phyloP scores from a whole-genome alignment of 2,113 vertebrate genomes.

The Sapajus apella region DNA sequence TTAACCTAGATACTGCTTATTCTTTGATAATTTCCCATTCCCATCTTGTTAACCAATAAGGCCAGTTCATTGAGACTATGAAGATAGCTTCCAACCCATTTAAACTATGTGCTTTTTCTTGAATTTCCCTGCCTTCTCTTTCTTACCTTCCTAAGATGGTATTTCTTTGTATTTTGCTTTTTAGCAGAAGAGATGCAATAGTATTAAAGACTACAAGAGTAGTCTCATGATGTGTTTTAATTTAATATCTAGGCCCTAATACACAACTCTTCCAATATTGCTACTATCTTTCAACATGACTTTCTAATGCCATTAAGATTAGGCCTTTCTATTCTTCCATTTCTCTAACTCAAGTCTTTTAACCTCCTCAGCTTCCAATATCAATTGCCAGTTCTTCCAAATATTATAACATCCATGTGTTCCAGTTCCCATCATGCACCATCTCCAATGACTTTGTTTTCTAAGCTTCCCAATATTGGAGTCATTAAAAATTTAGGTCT shows the following conservation, averaged over 20 bases:
- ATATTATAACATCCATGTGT: not conserved
- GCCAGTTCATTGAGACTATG: not conserved
- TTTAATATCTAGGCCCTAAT: not conserved
- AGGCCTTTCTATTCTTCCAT: conserved; percentile 13
- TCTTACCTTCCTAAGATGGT: conserved; percentile 8
- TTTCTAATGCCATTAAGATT: conserved; percentile 20
- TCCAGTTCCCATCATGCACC: not conserved
- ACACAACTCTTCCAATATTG: not conserved
- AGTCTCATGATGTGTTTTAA: not conserved
- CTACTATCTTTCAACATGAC: not conserved
- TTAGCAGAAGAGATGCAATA: not conserved
- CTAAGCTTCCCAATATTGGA: not conserved
- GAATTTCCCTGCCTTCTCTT: not conserved
- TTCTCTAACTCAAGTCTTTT: conserved; percentile 20
- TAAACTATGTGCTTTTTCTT: conserved; percentile 33
- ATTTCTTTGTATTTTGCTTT: conserved; percentile 13
- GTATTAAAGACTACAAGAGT: conserved; percentile 5
- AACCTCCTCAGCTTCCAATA: not conserved
- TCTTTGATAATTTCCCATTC: conserved; percentile 36
- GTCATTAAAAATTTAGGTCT: not conserved
- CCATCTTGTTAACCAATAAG: not conserved
- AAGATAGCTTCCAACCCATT: conserved; percentile 14
- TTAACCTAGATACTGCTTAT: not conserved
- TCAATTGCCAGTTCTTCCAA: not conserved
- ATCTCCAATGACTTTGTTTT: conserved; percentile 14